A percentile compares a stretch with the other conserved stretches of the same genome.
These are phyloP conservation scores for Circaetus gallicus DNA, from an alignment of 2,113 vertebrate genomes.

Conservation along the genomic window DNA sequence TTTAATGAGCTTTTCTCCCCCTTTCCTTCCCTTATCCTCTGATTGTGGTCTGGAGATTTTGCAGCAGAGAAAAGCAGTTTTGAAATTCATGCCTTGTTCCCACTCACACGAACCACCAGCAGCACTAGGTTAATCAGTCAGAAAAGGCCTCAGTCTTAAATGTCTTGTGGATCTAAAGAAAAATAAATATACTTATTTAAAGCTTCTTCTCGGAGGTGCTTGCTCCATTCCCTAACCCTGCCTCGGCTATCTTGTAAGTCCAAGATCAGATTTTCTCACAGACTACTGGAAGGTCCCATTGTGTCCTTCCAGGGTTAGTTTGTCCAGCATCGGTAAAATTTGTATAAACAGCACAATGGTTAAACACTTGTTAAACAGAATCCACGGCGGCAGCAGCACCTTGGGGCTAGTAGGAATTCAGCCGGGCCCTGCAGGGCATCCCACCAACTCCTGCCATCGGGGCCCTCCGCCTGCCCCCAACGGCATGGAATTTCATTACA, in stretches of 20 bases:
- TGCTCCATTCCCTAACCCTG: background rate
- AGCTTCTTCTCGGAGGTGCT: background rate
- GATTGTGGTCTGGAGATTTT: background rate
- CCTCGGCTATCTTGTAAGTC: background rate
- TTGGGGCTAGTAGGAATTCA: background rate
- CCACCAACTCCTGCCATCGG: background rate
- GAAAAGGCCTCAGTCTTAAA: background rate
- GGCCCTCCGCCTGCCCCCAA: fast-evolving
- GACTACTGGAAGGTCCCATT: background rate
- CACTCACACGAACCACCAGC: background rate
- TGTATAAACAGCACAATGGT: background rate
- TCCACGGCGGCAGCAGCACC: background rate
- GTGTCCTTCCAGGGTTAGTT: background rate
- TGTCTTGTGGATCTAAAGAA: background rate
- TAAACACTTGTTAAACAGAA: background rate
- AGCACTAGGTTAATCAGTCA: background rate
- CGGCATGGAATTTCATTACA: background rate
- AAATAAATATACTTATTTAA: background rate
- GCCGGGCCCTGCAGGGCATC: background rate
- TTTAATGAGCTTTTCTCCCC: background rate
- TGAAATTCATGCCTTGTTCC: background rate
- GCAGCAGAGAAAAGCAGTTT: background rate
- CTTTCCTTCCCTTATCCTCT: background rate
- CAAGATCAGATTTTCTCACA: background rate
- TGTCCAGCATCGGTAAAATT: background rate